Conservation (phyloP, 2,888 invertebrate species). For the Itoplectis maculator region DNA sequence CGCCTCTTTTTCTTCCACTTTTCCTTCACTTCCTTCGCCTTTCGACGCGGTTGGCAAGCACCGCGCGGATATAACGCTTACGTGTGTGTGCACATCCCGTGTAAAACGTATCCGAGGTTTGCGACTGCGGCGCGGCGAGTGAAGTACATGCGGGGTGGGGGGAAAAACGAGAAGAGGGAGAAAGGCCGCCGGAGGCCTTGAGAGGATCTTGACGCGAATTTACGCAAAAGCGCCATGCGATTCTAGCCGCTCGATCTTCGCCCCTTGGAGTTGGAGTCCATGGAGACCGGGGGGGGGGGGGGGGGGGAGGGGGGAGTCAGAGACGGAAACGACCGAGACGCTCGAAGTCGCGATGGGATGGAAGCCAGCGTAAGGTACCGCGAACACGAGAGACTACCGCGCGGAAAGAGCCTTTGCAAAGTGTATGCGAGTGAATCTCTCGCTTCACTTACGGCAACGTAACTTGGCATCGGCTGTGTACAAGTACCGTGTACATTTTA, state of each 20-base stretch:
- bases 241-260: slow-evolving; percentile 55
- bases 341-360: slow-evolving; percentile 61
- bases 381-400: slow-evolving; percentile 53
- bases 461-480: slow-evolving; percentile 7
- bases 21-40: slow-evolving; percentile 30
- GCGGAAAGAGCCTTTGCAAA: slow-evolving; percentile 47
- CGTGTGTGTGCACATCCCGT: slow-evolving; percentile 43
- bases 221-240: slow-evolving; percentile 53
- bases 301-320: slow-evolving; percentile 42
- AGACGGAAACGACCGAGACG: slow-evolving; percentile 49
- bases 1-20: slow-evolving; percentile 15
- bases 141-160: slow-evolving; percentile 50
- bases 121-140: slow-evolving; percentile 44
- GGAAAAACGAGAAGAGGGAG: slow-evolving; percentile 7
- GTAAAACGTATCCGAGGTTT: slow-evolving; percentile 67
- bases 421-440: slow-evolving; percentile 30
- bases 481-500: not conserved
- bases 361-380: slow-evolving; percentile 53
- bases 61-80: slow-evolving; percentile 60
- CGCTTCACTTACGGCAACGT: slow-evolving; percentile 13
- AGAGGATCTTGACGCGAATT: slow-evolving; percentile 62
- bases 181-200: slow-evolving; percentile 20
- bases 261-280: no score
- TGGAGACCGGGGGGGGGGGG: slow-evolving; percentile 12
- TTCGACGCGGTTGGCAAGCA: slow-evolving; percentile 71